phyloP scores from a whole-genome alignment of 2,113 vertebrate species.

The Rutilus rutilus region DNA sequence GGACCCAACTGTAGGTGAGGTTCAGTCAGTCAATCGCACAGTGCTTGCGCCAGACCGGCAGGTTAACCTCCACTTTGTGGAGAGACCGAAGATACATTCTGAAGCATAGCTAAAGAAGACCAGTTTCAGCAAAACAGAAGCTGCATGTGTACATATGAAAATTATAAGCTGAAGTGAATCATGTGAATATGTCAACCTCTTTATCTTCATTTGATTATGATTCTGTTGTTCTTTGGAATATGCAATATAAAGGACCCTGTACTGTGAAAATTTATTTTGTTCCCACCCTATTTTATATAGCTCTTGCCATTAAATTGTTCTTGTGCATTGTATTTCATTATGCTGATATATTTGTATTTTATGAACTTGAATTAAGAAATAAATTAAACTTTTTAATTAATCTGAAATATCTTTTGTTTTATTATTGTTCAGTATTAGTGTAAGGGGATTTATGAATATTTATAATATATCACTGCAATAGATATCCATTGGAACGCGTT shows the following conservation, averaged over 20 bases:
- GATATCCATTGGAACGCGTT: not conserved
- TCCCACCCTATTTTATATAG: not conserved
- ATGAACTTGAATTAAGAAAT: not conserved
- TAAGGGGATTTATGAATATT: not conserved
- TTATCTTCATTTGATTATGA: not conserved
- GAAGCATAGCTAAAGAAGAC: not conserved
- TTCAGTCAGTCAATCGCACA: conserved; percentile 68
- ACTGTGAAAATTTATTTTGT: not conserved
- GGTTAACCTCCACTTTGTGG: conserved; percentile 71
- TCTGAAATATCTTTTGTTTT: not conserved
- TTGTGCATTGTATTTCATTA: conserved; percentile 9
- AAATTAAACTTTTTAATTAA: not conserved
- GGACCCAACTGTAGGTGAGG: conserved; percentile 64
- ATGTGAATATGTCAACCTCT: not conserved
- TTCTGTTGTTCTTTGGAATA: not conserved
- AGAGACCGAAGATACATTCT: conserved; percentile 53
- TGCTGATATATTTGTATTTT: not conserved
- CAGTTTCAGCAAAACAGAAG: not conserved
- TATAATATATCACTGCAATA: not conserved
- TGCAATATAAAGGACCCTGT: not conserved
- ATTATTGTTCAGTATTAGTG: not conserved
- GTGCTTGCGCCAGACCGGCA: conserved; percentile 71
- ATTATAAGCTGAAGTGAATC: not conserved
- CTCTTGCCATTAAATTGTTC: not conserved
- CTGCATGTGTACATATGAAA: not conserved